Evolutionary conservation across 2,113 vertebrate species (phyloP).

Genomic region (Limanda limanda): DNA sequence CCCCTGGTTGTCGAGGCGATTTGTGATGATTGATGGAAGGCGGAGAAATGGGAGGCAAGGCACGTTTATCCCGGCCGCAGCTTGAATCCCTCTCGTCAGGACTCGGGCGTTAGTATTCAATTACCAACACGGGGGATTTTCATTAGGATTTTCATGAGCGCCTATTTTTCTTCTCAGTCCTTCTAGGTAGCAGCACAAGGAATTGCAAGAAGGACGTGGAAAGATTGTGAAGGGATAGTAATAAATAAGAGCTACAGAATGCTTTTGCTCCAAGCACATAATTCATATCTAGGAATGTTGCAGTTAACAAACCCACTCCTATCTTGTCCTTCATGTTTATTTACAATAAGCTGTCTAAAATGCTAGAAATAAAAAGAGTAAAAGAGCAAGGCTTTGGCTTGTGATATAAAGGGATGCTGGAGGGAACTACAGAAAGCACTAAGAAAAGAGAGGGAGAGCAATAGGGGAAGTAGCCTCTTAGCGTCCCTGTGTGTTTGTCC

Average conservation of each 20-base stretch:
- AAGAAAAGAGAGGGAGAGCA: constrained; percentile 28
- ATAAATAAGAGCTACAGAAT: not conserved
- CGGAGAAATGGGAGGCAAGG: constrained; percentile 37
- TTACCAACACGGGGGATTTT: constrained; percentile 59
- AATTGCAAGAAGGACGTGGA: not conserved
- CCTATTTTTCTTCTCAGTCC: constrained; percentile 45
- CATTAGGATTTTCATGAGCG: constrained; percentile 55
- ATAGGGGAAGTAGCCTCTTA: constrained; percentile 51
- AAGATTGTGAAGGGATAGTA: constrained; percentile 19
- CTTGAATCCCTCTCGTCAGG: constrained; percentile 49
- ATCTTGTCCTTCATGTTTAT: not conserved
- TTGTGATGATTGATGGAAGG: constrained; percentile 59
- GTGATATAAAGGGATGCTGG: not conserved
- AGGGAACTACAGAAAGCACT: constrained; percentile 11
- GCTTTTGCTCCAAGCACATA: not conserved
- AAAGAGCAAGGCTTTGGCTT: not conserved
- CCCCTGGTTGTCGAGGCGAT: constrained; percentile 27
- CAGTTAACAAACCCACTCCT: not conserved
- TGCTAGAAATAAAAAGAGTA: constrained; percentile 1
- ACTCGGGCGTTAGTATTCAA: constrained; percentile 54
- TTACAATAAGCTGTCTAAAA: not conserved
- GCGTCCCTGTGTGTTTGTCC: constrained; percentile 59
- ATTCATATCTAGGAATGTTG: not conserved
- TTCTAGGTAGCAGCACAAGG: not conserved
- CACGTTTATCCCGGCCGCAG: constrained; percentile 51